Conservation (phyloP, 2,888 invertebrate genomes). For the Morpho helenor region DNA sequence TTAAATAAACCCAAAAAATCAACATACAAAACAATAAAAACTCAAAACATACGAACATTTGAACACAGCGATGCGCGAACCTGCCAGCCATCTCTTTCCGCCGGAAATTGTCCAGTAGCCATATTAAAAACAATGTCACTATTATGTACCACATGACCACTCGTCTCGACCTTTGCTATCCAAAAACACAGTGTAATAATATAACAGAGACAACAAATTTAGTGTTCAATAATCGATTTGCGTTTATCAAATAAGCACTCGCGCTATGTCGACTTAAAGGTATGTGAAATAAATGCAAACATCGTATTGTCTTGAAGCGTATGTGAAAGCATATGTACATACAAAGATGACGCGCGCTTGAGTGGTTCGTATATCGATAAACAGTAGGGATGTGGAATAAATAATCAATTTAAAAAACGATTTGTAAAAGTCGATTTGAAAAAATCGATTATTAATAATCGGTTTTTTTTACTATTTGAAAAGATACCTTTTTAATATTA, state of each 20-base stretch:
- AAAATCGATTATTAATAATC: too few relatives aligned
- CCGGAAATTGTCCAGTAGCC: constrained; percentile 65
- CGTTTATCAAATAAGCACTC: neutral
- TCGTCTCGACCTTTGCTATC: constrained; percentile 21
- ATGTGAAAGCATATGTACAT: constrained; percentile 46
- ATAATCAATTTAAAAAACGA: too few relatives aligned
- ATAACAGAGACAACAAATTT: constrained; percentile 17
- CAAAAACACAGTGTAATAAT: constrained; percentile 30
- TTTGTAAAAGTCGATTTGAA: too few relatives aligned
- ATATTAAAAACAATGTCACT: constrained; percentile 64
- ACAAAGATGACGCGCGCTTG: constrained; percentile 37
- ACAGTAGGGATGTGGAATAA: constrained; percentile 11
- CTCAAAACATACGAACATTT: constrained; percentile 58
- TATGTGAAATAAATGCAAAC: constrained; percentile 31
- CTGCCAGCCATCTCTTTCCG: constrained; percentile 52
- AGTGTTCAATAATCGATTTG: constrained; percentile 1
- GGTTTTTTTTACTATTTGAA: too few relatives aligned
- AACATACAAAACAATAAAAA: neutral
- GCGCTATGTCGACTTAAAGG: constrained; percentile 4
- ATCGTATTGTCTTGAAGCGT: constrained; percentile 36
- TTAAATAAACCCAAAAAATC: constrained; percentile 16
- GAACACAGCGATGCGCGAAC: constrained; percentile 58
- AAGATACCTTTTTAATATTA: too few relatives aligned
- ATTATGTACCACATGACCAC: constrained; percentile 59
- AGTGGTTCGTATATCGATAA: constrained; percentile 39